Conservation (phyloP, 2,888 invertebrate species). For the Tiphia femorata region DNA sequence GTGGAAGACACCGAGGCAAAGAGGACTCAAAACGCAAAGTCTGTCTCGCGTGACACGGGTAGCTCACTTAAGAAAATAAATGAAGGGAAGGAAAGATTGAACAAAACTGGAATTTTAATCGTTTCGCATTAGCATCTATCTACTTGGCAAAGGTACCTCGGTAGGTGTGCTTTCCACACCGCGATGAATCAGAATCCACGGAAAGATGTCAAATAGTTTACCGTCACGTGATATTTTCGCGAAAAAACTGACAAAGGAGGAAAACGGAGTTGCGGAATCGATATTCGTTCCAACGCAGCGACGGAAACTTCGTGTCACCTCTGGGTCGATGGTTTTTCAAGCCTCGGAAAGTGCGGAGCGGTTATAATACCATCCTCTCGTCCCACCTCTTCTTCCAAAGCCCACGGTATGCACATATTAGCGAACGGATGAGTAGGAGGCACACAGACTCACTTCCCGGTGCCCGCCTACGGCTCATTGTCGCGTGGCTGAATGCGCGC, state of each 20-base stretch:
- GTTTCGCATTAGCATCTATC: too few species aligned
- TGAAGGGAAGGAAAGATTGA: too few species aligned
- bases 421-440: not conserved
- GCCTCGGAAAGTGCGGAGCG: not conserved
- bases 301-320: not conserved
- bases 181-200: too few species aligned
- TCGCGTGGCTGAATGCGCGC: constrained; percentile 3
- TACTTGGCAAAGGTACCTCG: too few species aligned
- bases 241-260: not conserved
- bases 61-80: too few species aligned
- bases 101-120: too few species aligned
- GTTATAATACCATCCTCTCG: not conserved
- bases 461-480: constrained; percentile 1
- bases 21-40: too few species aligned
- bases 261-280: constrained; percentile 12
- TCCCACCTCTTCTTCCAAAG: not conserved
- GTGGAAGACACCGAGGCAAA: too few species aligned
- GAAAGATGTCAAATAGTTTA: too few species aligned
- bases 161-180: too few species aligned
- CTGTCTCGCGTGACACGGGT: too few species aligned
- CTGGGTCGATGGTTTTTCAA: constrained; percentile 1
- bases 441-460: not conserved
- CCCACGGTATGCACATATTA: not conserved
- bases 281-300: constrained; percentile 13
- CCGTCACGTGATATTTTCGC: not conserved